Evolutionary conservation across 2,113 vertebrate species (phyloP), one percentile per base, ranked within the genome.

Genomic region (Oryzias melastigma): DNA sequence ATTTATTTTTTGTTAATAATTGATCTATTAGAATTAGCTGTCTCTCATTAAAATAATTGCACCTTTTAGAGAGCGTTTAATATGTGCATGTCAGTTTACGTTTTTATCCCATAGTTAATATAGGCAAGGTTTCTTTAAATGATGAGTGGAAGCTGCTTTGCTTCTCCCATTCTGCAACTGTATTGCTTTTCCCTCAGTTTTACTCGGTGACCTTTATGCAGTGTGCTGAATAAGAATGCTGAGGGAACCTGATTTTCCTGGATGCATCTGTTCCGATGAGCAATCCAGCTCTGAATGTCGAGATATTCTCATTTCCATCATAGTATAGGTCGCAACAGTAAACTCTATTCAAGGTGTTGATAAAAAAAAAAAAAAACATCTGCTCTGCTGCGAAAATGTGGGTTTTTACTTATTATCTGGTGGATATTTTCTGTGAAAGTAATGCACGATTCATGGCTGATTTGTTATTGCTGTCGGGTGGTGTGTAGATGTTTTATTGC

Each of bases 201-300:
- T 10, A 20, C 42, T 65, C 35, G 1, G 14, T 54, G 25, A 62
- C 51, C 22, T 67, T 74, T 43, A 44, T 52, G 47, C 2, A 4
- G 1, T 65, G n/a, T 50, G 5, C 44, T 52, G 25, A 29, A 58
- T 62, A 14, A 20, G 44, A 56, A 62, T 44, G 20, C 29, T 41
- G 48, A 58, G 1, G 15, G 16, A 73, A 17, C 27, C 27, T 43
- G 46, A 58, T 47, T 58, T 29, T 59, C 14, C 5, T 58, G 6
- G 5, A 40, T 45, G 4, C 18, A 43, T 62, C 13, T 50, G n/a
- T 20, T 4, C n/a, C 51, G 25, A 55, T 43, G 40, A 57, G 25
- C 52, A 44, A 29, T 22, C 14, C 35, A 10, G 47, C 41, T 51
- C 14, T 47, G 22, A 14, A 16, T 25, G 14, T 50, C 4, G 4